Evolutionary conservation across 2,797 vertebrate species (phyloP).

Genomic region (Leptoclinus maculatus): DNA sequence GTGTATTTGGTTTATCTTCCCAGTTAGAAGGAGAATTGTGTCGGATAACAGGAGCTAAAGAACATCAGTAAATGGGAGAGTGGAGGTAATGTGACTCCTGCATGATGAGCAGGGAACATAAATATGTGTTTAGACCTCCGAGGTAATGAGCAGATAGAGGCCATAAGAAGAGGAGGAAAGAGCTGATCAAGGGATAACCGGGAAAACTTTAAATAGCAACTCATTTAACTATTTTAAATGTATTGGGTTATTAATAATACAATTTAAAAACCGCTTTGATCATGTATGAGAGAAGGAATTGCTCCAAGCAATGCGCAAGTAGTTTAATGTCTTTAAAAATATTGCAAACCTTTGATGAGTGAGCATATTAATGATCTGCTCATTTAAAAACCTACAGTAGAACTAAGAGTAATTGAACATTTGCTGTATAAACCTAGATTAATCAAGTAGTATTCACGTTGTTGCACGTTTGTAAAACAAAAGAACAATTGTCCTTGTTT

Average conservation of each 20-base stretch:
- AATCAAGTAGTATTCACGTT: background rate
- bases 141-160: constrained; percentile 3
- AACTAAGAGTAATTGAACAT: background rate
- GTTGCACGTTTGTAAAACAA: background rate
- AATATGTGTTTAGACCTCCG: background rate
- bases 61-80: background rate
- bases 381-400: background rate
- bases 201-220: background rate
- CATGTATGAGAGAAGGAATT: background rate
- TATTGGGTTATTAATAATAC: constrained; percentile 31
- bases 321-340: constrained; percentile 11
- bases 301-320: constrained; percentile 1
- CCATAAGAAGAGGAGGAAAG: background rate
- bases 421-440: background rate
- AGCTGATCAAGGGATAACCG: background rate
- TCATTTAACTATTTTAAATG: background rate
- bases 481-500: no score
- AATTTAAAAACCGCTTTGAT: constrained; percentile 42
- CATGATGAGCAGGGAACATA: background rate
- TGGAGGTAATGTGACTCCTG: background rate
- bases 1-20: constrained; percentile 3
- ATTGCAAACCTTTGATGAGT: constrained; percentile 1
- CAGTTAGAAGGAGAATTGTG: background rate
- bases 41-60: background rate
- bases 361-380: background rate